Evolutionary conservation across 2,888 invertebrate genomes (phyloP).

Genomic region (Stenodema calcarata): DNA sequence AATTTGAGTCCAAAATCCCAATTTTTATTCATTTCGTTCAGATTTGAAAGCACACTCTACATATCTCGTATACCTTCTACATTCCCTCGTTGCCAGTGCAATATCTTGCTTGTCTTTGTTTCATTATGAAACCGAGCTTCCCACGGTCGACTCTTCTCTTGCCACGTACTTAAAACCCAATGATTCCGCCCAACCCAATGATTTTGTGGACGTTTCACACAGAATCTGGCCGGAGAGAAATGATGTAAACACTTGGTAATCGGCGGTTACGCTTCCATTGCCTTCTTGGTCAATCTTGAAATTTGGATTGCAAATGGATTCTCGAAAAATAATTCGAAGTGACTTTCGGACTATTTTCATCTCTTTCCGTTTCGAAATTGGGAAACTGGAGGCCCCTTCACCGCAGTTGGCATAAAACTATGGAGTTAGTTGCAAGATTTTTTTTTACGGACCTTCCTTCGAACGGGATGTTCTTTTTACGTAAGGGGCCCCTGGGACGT

Average conservation of each 20-base stretch:
- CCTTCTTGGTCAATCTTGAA: neutral
- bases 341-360: neutral
- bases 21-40: too few relatives aligned
- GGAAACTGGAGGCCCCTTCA: neutral
- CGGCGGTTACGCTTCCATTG: neutral
- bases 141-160: too few relatives aligned
- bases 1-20: too few relatives aligned
- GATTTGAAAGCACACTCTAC: too few relatives aligned
- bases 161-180: neutral
- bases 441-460: neutral
- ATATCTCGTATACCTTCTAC: too few relatives aligned
- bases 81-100: too few relatives aligned
- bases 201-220: neutral
- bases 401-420: neutral
- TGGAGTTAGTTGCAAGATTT: neutral
- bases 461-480: neutral
- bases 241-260: neutral
- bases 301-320: neutral
- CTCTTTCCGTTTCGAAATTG: neutral
- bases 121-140: too few relatives aligned
- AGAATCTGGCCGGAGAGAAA: neutral
- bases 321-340: neutral
- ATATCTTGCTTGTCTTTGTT: too few relatives aligned
- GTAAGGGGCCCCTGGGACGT: neutral
- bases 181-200: neutral